Evolutionary conservation across 1,140 invertebrate species (phyloP).

Genomic region (Heliconius hewitsoni): DNA sequence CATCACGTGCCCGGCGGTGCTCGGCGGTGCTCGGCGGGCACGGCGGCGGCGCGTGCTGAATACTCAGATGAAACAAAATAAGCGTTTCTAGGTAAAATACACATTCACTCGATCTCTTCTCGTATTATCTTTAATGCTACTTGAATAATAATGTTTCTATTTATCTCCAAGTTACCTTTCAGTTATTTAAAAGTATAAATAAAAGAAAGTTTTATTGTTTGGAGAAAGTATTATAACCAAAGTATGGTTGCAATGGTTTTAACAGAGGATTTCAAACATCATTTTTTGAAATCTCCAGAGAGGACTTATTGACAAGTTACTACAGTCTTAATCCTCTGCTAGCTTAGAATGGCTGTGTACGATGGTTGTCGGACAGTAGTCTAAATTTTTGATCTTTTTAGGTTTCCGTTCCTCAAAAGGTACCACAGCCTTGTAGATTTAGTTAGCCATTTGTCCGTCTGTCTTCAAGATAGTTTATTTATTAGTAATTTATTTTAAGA

Average conservation of each 20-base stretch:
- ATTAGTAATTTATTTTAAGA: no score
- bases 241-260: neutral
- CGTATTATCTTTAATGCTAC: neutral
- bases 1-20: neutral
- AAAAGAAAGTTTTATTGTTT: neutral
- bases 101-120: conserved; percentile 16
- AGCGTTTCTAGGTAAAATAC: conserved; percentile 6
- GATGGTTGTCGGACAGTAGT: no score
- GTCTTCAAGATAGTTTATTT: no score
- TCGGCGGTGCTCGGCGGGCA: neutral
- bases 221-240: neutral
- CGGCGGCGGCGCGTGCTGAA: neutral
- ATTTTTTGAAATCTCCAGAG: neutral
- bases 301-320: no score
- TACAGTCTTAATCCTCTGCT: no score
- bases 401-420: no score
- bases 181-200: conserved; percentile 1
- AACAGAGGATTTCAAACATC: neutral
- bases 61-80: conserved; percentile 20
- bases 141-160: conserved; percentile 20
- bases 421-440: no score
- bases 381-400: no score
- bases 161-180: neutral
- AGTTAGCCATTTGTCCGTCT: no score
- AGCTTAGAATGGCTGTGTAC: no score